Conservation (phyloP, 2,113 vertebrate species). For the Diglossa brunneiventris region DNA sequence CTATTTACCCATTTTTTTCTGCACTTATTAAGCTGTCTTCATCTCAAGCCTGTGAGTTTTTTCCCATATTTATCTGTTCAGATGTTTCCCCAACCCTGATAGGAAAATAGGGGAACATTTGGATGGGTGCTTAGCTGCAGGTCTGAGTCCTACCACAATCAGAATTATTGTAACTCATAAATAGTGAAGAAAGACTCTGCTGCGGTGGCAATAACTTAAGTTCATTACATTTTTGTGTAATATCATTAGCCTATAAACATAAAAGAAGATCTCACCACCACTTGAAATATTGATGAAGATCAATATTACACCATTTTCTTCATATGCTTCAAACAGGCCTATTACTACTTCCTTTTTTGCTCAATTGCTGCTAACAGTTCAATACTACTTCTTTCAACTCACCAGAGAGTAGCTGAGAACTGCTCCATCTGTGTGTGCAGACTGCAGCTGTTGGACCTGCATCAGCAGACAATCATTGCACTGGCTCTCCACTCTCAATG, state of each 20-base stretch:
- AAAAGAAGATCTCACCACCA: background rate
- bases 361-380: background rate
- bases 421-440: rapidly evolving
- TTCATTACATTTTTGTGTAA: background rate
- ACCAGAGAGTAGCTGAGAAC: background rate
- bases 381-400: background rate
- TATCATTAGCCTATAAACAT: background rate
- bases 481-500: background rate
- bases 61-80: background rate
- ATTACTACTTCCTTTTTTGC: background rate
- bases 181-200: background rate
- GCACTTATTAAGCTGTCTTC: background rate
- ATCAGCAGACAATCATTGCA: background rate
- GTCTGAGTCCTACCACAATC: background rate
- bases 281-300: background rate
- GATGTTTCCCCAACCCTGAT: rapidly evolving
- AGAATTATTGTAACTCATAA: background rate
- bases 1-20: background rate
- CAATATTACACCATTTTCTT: background rate
- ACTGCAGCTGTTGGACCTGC: background rate
- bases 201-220: background rate
- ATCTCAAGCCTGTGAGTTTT: background rate
- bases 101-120: rapidly evolving
- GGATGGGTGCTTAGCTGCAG: rapidly evolving
- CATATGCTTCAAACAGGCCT: background rate